Evolutionary conservation across 1,140 invertebrate species (phyloP).

Genomic region (Penaeus vannamei): DNA sequence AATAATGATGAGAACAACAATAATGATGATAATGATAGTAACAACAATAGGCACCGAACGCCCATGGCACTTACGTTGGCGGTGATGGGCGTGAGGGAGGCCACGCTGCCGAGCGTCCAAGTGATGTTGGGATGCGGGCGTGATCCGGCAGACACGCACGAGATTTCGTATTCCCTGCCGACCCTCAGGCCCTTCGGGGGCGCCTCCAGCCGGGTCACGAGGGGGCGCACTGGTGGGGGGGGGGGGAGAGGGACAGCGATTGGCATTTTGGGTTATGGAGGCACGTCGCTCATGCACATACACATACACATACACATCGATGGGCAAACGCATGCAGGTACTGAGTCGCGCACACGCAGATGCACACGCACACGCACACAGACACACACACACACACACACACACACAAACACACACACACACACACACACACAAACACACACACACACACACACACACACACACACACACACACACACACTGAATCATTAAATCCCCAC

Average conservation of each 20-base stretch:
- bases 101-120: constrained; percentile 63
- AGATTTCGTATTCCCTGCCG: constrained; percentile 54
- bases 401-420: too few relatives aligned
- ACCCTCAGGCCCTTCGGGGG: constrained; percentile 58
- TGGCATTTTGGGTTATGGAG: neutral
- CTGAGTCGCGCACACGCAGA: too few relatives aligned
- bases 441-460: neutral
- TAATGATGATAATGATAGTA: too few relatives aligned
- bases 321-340: too few relatives aligned
- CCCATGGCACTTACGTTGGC: constrained; percentile 44
- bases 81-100: constrained; percentile 39
- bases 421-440: too few relatives aligned
- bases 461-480: too few relatives aligned
- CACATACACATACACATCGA: neutral
- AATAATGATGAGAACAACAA: too few relatives aligned
- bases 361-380: too few relatives aligned
- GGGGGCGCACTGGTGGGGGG: constrained; percentile 44
- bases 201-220: constrained; percentile 50
- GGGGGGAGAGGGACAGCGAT: neutral
- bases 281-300: neutral
- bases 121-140: constrained; percentile 64
- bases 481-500: too few relatives aligned
- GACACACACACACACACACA: too few relatives aligned
- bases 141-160: constrained; percentile 57
- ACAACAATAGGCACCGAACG: too few relatives aligned